phyloP scores from a whole-genome alignment of 2,888 invertebrate genomes.

The Calameuta idolon region DNA sequence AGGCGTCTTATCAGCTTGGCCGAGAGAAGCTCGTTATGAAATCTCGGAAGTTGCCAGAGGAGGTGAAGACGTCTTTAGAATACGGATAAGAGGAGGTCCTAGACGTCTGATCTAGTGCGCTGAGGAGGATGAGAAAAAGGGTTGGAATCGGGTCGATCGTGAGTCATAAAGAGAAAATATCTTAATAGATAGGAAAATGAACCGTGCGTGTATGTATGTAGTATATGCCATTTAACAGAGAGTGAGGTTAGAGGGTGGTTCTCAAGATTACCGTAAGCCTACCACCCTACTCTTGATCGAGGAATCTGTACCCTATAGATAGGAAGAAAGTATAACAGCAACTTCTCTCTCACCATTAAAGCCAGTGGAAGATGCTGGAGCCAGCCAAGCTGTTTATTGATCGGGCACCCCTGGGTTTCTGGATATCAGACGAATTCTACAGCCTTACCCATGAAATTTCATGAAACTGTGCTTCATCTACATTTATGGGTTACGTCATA shows the following conservation, averaged over 20 bases:
- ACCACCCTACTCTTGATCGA: background rate
- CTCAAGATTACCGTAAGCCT: background rate
- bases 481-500: background rate
- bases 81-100: background rate
- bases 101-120: background rate
- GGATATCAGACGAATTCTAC: constrained; percentile 4
- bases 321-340: constrained; percentile 13
- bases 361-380: constrained; percentile 34
- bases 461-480: background rate
- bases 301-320: background rate
- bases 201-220: background rate
- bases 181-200: background rate
- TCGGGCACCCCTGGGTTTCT: constrained; percentile 37
- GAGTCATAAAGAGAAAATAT: background rate
- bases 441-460: background rate
- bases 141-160: background rate
- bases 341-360: constrained; percentile 28
- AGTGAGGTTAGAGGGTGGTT: background rate
- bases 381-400: constrained; percentile 52
- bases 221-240: background rate
- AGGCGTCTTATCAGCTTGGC: background rate
- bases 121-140: background rate
- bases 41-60: background rate
- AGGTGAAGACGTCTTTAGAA: background rate
- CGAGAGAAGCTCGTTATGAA: background rate